Conservation (phyloP, 2,113 vertebrate species). For the Tachysurus vachellii region DNA sequence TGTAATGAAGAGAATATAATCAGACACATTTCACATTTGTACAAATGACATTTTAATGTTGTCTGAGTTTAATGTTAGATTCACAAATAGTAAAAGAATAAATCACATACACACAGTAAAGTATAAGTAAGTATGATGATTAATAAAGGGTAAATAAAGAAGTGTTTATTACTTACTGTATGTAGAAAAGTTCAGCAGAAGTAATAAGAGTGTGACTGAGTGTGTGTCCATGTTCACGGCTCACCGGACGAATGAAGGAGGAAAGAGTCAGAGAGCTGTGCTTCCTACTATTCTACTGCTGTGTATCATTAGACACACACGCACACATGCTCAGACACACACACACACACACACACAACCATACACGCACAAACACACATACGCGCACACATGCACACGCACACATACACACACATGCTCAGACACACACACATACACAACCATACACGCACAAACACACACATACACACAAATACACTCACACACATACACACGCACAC, state of each 20-base stretch:
- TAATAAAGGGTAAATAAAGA: not conserved
- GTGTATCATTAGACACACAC: constrained; percentile 19
- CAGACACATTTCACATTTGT: no score
- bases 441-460: no score
- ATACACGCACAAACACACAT: not conserved
- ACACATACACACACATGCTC: not conserved
- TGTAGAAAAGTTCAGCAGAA: constrained; percentile 67
- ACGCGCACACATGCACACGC: no score
- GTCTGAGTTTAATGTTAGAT: not conserved
- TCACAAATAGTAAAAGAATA: not conserved
- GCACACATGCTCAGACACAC: constrained; percentile 5
- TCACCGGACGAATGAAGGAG: constrained; percentile 77
- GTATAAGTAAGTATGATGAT: not conserved
- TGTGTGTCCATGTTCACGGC: constrained; percentile 78
- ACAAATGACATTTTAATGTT: no score
- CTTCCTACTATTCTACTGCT: constrained; percentile 86
- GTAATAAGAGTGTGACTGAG: constrained; percentile 73
- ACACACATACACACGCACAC: not conserved
- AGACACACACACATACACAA: not conserved
- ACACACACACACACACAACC: not conserved
- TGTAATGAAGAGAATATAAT: not conserved
- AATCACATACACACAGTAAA: not conserved
- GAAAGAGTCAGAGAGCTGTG: constrained; percentile 85
- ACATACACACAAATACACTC: not conserved
- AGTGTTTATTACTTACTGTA: constrained; percentile 60